Evolutionary conservation across 2,888 invertebrate genomes (phyloP).

Genomic region (Meiosimyza decipiens): DNA sequence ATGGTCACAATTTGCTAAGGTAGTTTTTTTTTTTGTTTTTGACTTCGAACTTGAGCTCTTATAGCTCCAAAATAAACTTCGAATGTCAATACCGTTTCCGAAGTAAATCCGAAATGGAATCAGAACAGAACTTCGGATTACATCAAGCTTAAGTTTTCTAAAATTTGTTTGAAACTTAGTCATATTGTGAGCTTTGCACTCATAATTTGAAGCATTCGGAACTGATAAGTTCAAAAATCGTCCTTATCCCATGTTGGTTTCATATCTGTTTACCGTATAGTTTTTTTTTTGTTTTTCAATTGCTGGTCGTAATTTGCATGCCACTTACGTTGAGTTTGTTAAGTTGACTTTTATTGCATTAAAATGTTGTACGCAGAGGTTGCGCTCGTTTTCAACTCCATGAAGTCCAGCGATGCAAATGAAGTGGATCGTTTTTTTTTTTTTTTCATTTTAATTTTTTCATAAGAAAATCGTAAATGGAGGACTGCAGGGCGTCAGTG

Average conservation of each 20-base stretch:
- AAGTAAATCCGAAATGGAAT: too few relatives aligned
- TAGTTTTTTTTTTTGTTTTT: too few relatives aligned
- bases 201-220: not conserved
- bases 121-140: too few relatives aligned
- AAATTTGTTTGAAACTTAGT: not conserved
- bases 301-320: conserved; percentile 30
- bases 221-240: not conserved
- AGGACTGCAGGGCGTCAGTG: not conserved
- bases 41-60: too few relatives aligned
- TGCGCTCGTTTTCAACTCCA: not conserved
- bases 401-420: too few relatives aligned
- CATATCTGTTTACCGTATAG: not conserved
- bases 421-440: too few relatives aligned
- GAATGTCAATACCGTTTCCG: too few relatives aligned
- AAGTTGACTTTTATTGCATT: conserved; percentile 63
- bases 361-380: conserved; percentile 49
- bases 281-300: not conserved
- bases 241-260: not conserved
- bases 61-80: too few relatives aligned
- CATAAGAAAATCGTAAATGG: not conserved
- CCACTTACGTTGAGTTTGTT: conserved; percentile 45
- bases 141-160: too few relatives aligned
- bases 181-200: not conserved
- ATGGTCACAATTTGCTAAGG: too few relatives aligned
- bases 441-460: too few relatives aligned